Conservation (phyloP, 2,113 vertebrate genomes). For the Phalacrocorax brasilianus region DNA sequence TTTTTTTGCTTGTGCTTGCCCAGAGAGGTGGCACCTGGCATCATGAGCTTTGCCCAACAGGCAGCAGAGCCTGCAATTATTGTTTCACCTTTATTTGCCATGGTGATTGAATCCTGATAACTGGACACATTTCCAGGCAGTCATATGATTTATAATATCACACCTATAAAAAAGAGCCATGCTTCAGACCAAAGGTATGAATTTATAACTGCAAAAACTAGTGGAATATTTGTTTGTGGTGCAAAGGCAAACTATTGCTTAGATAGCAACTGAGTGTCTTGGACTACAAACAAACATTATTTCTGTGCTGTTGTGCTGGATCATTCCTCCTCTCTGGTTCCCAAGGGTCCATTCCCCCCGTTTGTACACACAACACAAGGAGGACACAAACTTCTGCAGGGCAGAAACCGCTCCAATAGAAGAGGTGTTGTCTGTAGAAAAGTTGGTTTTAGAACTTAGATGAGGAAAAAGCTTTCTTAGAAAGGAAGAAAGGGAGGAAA, state of each 20-base stretch:
- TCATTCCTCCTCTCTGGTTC: neutral
- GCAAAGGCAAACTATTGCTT: neutral
- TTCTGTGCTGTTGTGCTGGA: neutral
- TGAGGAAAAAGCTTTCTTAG: neutral
- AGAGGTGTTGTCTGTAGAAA: neutral
- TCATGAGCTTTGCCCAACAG: neutral
- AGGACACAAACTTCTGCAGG: neutral
- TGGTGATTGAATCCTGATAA: neutral
- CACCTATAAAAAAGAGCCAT: neutral
- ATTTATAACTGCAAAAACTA: neutral
- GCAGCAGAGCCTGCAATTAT: neutral
- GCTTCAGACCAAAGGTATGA: neutral
- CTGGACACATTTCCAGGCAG: neutral
- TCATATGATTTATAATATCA: neutral
- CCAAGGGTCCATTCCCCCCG: accelerated
- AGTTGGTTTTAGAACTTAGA: neutral
- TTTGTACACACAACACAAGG: neutral
- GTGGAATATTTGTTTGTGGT: neutral
- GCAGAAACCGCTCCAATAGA: neutral
- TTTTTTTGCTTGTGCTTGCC: neutral
- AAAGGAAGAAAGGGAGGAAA: neutral
- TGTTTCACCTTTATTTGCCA: neutral
- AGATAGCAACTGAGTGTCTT: neutral
- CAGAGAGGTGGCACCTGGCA: accelerated
- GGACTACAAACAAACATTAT: neutral